Evolutionary conservation across 2,888 invertebrate species (phyloP).

Genomic region (Leptothorax acervorum): DNA sequence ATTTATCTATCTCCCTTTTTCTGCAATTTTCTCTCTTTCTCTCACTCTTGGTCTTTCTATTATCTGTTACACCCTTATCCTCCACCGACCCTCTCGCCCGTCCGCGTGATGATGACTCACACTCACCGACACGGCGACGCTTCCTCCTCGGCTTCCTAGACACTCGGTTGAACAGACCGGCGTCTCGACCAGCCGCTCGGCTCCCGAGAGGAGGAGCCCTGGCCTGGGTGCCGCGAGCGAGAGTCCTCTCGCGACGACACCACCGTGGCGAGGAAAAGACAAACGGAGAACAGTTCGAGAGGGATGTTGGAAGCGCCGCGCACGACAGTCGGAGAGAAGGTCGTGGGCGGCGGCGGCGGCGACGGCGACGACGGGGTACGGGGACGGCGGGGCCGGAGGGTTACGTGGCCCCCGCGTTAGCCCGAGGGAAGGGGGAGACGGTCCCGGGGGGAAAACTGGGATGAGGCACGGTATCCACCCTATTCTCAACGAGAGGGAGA

Average conservation of each 20-base stretch:
- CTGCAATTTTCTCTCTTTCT: neutral
- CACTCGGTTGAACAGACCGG: neutral
- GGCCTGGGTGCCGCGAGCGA: neutral
- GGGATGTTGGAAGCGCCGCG: slow-evolving; percentile 59
- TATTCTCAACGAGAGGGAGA: neutral
- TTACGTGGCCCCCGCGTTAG: slow-evolving; percentile 28
- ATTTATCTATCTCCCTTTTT: neutral
- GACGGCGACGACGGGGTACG: slow-evolving; percentile 14
- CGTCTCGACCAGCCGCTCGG: neutral
- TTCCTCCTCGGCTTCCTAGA: slow-evolving; percentile 18
- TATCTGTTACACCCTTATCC: neutral
- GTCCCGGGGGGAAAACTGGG: slow-evolving; percentile 14
- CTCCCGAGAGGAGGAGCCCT: neutral
- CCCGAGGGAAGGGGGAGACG: neutral
- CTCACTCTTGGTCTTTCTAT: slow-evolving; percentile 16
- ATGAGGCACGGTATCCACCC: slow-evolving; percentile 39
- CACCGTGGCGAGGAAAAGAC: slow-evolving; percentile 59
- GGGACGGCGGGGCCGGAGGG: slow-evolving; percentile 27
- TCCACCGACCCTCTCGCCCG: neutral
- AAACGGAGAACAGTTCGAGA: slow-evolving; percentile 46
- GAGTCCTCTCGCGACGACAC: slow-evolving; percentile 31
- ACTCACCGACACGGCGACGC: slow-evolving; percentile 45
- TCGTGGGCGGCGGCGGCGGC: slow-evolving; percentile 25
- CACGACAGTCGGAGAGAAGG: slow-evolving; percentile 43
- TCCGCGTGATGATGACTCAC: slow-evolving; percentile 58